Evolutionary conservation across 1,140 invertebrate genomes (phyloP).

Genomic region (Drosophila pectinifera): DNA sequence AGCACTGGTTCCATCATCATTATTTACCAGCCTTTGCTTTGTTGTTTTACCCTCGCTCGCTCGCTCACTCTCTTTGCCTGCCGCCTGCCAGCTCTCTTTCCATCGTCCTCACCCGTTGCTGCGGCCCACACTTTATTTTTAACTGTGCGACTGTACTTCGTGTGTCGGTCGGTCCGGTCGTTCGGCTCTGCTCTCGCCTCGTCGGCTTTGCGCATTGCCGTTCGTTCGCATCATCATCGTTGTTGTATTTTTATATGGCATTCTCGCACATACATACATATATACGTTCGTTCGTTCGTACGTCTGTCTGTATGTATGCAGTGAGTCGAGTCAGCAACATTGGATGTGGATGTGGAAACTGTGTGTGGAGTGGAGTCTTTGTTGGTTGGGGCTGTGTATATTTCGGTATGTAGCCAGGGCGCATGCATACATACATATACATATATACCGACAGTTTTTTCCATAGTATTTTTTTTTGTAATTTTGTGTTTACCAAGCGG

Average conservation of each 20-base stretch:
- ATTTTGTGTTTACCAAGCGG: constrained; percentile 63
- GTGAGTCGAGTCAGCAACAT: constrained; percentile 66
- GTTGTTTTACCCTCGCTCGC: constrained; percentile 77
- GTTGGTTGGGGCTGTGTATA: constrained; percentile 50
- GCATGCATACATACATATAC: constrained; percentile 24
- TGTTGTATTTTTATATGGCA: constrained; percentile 75
- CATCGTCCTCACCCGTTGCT: constrained; percentile 36
- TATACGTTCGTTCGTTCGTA: constrained; percentile 5
- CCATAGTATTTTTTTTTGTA: constrained; percentile 56
- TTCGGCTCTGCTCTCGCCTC: constrained; percentile 55
- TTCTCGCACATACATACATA: constrained; percentile 63
- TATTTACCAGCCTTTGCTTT: constrained; percentile 79
- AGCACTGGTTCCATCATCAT: constrained; percentile 77
- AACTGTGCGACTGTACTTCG: constrained; percentile 83
- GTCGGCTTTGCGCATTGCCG: constrained; percentile 40
- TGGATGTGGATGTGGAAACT: constrained; percentile 60
- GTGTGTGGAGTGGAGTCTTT: constrained; percentile 60
- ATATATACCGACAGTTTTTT: constrained; percentile 51
- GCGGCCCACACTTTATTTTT: constrained; percentile 78
- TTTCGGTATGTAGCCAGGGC: constrained; percentile 51
- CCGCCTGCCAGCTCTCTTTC: constrained; percentile 32
- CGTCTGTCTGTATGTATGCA: constrained; percentile 27
- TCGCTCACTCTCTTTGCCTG: constrained; percentile 34
- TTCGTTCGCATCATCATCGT: constrained; percentile 16
- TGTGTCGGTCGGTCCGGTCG: constrained; percentile 55